phyloP scores from a whole-genome alignment of 2,797 vertebrate genomes.

The Rhinichthys osculus region DNA sequence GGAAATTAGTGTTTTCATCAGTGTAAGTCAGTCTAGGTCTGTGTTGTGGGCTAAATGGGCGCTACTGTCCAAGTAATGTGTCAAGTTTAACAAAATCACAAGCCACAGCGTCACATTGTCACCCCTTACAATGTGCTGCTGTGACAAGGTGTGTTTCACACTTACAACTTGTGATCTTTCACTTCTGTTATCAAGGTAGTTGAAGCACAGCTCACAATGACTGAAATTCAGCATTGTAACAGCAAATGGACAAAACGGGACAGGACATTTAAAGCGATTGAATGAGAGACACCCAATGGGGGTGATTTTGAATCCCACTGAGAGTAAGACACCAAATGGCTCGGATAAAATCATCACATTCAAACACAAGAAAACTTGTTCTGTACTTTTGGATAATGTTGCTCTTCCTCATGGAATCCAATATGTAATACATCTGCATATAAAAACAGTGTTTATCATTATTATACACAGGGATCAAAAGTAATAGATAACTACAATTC shows the following conservation, averaged over 20 bases:
- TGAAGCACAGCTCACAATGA: constrained; percentile 14
- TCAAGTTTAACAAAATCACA: constrained; percentile 21
- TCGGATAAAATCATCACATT: constrained; percentile 29
- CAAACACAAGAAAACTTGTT: constrained; percentile 1
- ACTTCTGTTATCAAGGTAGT: constrained; percentile 30
- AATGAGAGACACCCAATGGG: constrained; percentile 7
- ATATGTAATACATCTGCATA: background rate
- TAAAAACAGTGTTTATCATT: background rate
- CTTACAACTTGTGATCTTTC: constrained; percentile 29
- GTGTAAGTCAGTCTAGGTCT: background rate
- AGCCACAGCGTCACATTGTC: background rate
- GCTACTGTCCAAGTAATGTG: constrained; percentile 41
- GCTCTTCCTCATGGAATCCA: background rate
- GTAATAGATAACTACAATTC: background rate
- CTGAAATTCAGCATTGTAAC: constrained; percentile 24
- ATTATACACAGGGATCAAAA: background rate
- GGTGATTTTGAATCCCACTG: constrained; percentile 16
- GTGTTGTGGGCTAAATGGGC: constrained; percentile 20
- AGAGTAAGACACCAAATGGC: constrained; percentile 52
- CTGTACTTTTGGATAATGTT: background rate
- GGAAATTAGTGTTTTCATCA: constrained; percentile 32
- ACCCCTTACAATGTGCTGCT: background rate
- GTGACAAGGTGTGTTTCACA: constrained; percentile 24
- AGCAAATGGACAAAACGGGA: constrained; percentile 32
- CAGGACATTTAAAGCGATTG: constrained; percentile 4